A percentile compares a stretch with the other conserved stretches of the same genome.
phyloP scores from a whole-genome alignment of 2,888 invertebrate species.

The Tipula helvola region DNA sequence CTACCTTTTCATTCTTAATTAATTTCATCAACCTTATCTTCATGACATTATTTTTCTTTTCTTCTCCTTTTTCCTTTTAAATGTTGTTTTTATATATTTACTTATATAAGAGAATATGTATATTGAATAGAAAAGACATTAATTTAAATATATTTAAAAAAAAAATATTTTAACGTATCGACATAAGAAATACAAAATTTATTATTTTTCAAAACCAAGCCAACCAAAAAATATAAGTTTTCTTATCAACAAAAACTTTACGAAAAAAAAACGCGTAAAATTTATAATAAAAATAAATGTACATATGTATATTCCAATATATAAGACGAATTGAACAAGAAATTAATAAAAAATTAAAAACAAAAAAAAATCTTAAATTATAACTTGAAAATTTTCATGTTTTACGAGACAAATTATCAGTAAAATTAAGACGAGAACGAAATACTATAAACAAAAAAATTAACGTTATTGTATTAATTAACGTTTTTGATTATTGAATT shows the following conservation, averaged over 20 bases:
- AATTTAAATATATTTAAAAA: not conserved
- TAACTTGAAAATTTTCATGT: not conserved
- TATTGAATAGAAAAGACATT: not conserved
- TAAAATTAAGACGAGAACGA: slow-evolving; percentile 4
- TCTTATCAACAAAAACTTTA: slow-evolving; percentile 4
- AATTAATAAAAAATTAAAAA: not conserved
- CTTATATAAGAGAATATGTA: not conserved
- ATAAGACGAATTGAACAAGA: not conserved
- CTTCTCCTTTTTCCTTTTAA: not conserved
- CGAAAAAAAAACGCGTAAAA: not conserved
- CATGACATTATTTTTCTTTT: not conserved
- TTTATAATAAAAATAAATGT: not conserved
- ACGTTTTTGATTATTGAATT: slow-evolving; percentile 4
- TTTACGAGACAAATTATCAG: slow-evolving; percentile 4
- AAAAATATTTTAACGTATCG: not conserved
- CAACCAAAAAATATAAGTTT: not conserved
- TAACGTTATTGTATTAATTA: slow-evolving; percentile 4
- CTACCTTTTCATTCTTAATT: slow-evolving; percentile 4
- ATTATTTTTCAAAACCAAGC: not conserved
- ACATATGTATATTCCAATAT: not conserved
- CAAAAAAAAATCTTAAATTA: not conserved
- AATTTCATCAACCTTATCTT: slow-evolving; percentile 4
- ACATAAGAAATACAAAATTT: not conserved
- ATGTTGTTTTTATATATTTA: not conserved
- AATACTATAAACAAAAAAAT: not conserved